A percentile compares a stretch with the other conserved stretches of the same genome.
Evolutionary conservation across 2,888 invertebrate genomes (phyloP).

Genomic region (Tetranychus piercei): DNA sequence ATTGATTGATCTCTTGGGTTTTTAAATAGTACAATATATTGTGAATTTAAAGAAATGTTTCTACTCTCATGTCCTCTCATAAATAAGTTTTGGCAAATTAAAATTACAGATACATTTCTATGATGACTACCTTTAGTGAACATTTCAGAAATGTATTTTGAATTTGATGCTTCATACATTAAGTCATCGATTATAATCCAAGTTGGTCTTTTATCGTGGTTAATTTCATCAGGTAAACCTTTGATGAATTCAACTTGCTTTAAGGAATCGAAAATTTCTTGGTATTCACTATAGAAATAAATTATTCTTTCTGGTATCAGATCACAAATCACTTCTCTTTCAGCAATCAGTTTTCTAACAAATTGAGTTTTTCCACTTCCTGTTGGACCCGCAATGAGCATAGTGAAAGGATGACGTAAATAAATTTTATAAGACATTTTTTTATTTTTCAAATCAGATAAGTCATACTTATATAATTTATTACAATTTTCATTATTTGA

Average conservation of each 20-base stretch:
- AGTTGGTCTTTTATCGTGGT: neutral
- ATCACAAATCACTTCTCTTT: neutral
- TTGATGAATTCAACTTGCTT: neutral
- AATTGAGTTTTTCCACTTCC: constrained; percentile 13
- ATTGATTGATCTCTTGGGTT: constrained; percentile 1
- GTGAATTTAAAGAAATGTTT: neutral
- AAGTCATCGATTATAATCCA: constrained; percentile 16
- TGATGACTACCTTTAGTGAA: constrained; percentile 18
- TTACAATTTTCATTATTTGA: too few relatives aligned
- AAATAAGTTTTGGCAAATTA: constrained; percentile 19
- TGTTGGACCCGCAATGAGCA: constrained; percentile 11
- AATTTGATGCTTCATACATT: constrained; percentile 9
- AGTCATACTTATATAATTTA: neutral
- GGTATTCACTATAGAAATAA: neutral
- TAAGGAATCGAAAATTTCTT: neutral
- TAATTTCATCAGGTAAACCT: neutral
- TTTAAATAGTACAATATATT: neutral
- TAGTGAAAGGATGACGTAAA: constrained; percentile 13
- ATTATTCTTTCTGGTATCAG: neutral
- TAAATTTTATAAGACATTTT: neutral
- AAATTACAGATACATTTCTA: constrained; percentile 8
- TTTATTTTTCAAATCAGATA: neutral
- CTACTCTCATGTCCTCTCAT: neutral
- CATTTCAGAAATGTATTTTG: neutral
- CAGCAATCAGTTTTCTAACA: neutral